A percentile compares a stretch with the other conserved stretches of the same genome.
Evolutionary conservation across 2,888 invertebrate genomes (phyloP).

Genomic region (Pycnomerus fuliginosus): DNA sequence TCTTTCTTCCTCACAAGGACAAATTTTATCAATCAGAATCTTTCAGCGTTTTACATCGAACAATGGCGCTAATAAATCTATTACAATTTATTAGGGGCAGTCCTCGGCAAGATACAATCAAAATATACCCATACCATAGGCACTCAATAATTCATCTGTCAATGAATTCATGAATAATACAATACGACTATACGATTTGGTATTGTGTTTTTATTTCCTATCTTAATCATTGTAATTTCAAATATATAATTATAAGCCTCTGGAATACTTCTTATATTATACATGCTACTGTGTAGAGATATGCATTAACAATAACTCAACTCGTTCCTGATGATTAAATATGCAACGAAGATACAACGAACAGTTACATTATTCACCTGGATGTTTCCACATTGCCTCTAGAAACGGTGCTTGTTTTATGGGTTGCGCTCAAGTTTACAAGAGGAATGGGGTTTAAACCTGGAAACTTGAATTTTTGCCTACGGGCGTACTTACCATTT

Average conservation of each 20-base stretch:
- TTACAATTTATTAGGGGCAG: slow-evolving; percentile 35
- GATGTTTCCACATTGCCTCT: slow-evolving; percentile 12
- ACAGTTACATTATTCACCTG: slow-evolving; percentile 11
- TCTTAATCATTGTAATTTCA: slow-evolving; percentile 53
- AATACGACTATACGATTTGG: slow-evolving; percentile 17
- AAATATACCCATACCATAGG: slow-evolving; percentile 28
- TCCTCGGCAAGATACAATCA: slow-evolving; percentile 26
- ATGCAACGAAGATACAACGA: slow-evolving; percentile 1
- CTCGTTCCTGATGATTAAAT: slow-evolving; percentile 16
- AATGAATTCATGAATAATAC: slow-evolving; percentile 41
- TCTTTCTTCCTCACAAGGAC: too few relatives aligned
- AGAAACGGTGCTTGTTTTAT: slow-evolving; percentile 19
- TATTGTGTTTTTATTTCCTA: slow-evolving; percentile 39
- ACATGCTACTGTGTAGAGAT: slow-evolving; percentile 52
- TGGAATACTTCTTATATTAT: slow-evolving; percentile 50
- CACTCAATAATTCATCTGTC: slow-evolving; percentile 37
- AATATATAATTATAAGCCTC: slow-evolving; percentile 53
- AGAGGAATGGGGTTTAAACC: slow-evolving; percentile 9
- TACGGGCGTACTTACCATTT: slow-evolving; percentile 14
- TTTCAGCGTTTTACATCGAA: slow-evolving; percentile 22
- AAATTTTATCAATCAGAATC: slow-evolving; percentile 10
- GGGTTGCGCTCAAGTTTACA: slow-evolving; percentile 5
- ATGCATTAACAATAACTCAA: slow-evolving; percentile 29
- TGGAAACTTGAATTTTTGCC: slow-evolving; percentile 10
- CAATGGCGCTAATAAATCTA: slow-evolving; percentile 36